Conservation (phyloP, 2,113 vertebrate species). For the Propithecus coquereli region DNA sequence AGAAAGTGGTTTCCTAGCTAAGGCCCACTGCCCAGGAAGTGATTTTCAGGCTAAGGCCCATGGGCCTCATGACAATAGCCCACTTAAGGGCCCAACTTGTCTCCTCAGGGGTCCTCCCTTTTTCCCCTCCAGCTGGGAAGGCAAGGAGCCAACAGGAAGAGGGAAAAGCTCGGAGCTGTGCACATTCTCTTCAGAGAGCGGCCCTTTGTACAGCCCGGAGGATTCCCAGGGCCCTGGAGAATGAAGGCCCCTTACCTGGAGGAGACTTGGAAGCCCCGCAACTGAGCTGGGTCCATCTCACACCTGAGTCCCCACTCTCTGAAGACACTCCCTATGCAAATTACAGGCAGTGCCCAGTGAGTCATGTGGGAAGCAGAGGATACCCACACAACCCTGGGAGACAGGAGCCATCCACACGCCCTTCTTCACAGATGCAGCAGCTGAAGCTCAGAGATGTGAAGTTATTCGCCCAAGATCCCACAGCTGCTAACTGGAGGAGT, state of each 20-base stretch:
- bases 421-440: background rate
- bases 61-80: background rate
- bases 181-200: background rate
- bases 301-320: conserved; percentile 39
- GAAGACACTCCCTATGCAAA: conserved; percentile 58
- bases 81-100: background rate
- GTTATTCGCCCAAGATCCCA: background rate
- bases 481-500: background rate
- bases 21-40: background rate
- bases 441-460: background rate
- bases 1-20: background rate
- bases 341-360: background rate
- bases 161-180: background rate
- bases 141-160: background rate
- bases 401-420: background rate
- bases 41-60: background rate
- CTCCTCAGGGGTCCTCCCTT: background rate
- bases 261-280: conserved; percentile 45
- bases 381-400: background rate
- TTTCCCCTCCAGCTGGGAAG: background rate
- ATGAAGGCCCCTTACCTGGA: conserved; percentile 61
- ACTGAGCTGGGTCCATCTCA: conserved; percentile 63
- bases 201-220: background rate
- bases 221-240: background rate
- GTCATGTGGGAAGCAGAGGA: background rate